Evolutionary conservation across 2,113 vertebrate species (phyloP).

Genomic region (Smithornis capensis): DNA sequence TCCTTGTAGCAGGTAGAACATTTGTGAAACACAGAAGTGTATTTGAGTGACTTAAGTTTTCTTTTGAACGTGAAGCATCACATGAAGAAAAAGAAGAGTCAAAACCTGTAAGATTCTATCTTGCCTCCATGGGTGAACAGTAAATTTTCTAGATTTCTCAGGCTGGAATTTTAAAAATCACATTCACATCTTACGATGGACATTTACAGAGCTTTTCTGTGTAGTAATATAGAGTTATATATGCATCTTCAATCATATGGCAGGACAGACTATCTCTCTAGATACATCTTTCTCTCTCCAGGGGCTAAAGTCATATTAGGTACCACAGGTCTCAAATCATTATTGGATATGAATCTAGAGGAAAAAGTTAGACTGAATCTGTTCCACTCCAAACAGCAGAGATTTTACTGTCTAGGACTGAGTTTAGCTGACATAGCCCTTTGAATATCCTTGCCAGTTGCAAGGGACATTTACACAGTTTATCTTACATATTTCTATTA

Average conservation of each 20-base stretch:
- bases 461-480: not conserved
- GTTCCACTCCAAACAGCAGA: not conserved
- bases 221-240: not conserved
- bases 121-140: not conserved
- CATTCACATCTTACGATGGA: not conserved
- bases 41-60: not conserved
- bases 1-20: not conserved
- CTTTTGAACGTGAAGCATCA: not conserved
- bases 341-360: not conserved
- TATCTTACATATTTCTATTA: not conserved
- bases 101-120: not conserved
- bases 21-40: not conserved
- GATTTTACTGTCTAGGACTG: not conserved
- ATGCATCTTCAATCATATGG: not conserved
- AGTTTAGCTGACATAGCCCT: not conserved
- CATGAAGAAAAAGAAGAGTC: not conserved
- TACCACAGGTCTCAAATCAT: not conserved
- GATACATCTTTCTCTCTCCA: not conserved
- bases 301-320: not conserved
- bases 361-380: not conserved
- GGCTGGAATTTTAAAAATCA: not conserved
- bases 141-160: not conserved
- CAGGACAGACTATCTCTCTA: not conserved
- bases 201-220: not conserved
- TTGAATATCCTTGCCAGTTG: not conserved